Conservation (phyloP, 2,888 invertebrate species). For the Cyrtodaria siliqua region DNA sequence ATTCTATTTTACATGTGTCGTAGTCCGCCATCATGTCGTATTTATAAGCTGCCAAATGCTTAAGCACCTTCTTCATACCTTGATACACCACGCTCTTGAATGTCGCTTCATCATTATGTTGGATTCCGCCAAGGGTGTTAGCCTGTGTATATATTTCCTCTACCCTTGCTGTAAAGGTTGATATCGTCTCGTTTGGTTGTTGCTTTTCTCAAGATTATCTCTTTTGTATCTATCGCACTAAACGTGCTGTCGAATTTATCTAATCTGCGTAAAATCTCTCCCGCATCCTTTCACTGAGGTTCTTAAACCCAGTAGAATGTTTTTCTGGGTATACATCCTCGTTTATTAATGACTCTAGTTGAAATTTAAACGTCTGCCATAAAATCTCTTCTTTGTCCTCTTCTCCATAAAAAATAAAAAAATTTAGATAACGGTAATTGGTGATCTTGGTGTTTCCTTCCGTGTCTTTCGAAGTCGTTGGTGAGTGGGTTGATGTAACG, state of each 20-base stretch:
- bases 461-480: too few relatives aligned
- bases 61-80: not conserved
- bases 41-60: too few relatives aligned
- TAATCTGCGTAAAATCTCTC: not conserved
- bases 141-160: slow-evolving; percentile 5
- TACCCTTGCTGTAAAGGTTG: not conserved
- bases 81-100: not conserved
- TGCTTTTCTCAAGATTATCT: not conserved
- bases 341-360: not conserved
- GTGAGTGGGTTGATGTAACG: too few relatives aligned
- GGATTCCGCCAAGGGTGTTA: not conserved
- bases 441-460: too few relatives aligned
- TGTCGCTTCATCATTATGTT: not conserved
- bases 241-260: not conserved
- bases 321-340: not conserved
- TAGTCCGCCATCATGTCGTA: not conserved
- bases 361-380: not conserved
- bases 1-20: not conserved
- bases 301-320: not conserved
- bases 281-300: not conserved
- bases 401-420: slow-evolving; percentile 8
- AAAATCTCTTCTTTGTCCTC: not conserved
- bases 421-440: slow-evolving; percentile 3
- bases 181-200: not conserved
- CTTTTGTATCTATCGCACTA: not conserved